A percentile compares a stretch with the other conserved stretches of the same genome.
phyloP scores from a whole-genome alignment of 2,888 invertebrate species.

The Drosophila sordidapex region DNA sequence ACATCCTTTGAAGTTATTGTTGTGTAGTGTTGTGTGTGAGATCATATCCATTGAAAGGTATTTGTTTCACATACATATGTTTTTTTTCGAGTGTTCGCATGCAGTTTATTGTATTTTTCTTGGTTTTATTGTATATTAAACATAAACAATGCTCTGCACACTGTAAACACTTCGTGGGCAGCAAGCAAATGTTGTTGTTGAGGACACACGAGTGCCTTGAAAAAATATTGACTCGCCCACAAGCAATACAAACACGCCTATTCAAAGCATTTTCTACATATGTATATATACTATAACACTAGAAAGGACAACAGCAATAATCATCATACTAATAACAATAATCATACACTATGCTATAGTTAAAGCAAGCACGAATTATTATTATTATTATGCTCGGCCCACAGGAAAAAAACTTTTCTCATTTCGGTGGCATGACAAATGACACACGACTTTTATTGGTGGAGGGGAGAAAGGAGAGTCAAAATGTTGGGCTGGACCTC shows the following conservation, averaged over 20 bases:
- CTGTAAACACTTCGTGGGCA: constrained; percentile 39
- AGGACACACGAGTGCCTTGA: constrained; percentile 26
- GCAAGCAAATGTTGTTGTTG: constrained; percentile 20
- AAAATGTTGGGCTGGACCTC: not conserved
- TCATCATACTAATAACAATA: constrained; percentile 51
- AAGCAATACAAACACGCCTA: constrained; percentile 25
- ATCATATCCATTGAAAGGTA: not conserved
- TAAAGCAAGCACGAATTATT: constrained; percentile 38
- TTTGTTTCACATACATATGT: not conserved
- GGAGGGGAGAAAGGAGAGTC: not conserved
- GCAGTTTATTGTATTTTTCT: constrained; percentile 30
- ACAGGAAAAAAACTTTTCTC: constrained; percentile 64
- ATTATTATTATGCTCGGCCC: constrained; percentile 21
- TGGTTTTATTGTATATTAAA: constrained; percentile 37
- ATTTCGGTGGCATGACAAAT: constrained; percentile 62
- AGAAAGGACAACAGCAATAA: constrained; percentile 29
- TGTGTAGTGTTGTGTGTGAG: not conserved
- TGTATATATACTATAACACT: constrained; percentile 5
- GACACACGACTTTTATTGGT: constrained; percentile 35
- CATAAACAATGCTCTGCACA: constrained; percentile 38
- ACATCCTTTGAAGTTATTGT: not conserved
- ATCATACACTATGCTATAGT: constrained; percentile 44
- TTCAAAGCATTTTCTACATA: constrained; percentile 24
- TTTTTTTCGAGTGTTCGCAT: constrained; percentile 23
- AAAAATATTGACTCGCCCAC: constrained; percentile 51